Evolutionary conservation across 2,888 invertebrate species (phyloP).

Genomic region (Chromoteleia sp.): DNA sequence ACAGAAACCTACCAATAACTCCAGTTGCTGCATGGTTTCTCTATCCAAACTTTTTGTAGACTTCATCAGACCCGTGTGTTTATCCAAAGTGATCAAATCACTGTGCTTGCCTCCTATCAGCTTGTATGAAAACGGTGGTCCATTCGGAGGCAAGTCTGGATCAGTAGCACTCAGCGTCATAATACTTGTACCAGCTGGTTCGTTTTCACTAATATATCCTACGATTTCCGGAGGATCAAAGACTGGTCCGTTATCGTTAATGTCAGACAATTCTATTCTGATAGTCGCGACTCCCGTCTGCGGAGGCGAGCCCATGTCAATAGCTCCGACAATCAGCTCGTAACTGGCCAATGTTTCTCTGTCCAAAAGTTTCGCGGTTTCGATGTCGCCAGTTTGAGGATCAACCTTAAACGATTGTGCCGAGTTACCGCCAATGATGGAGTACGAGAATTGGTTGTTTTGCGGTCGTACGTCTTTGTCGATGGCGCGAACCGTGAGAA

Average conservation of each 20-base stretch:
- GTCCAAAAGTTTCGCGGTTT: slow-evolving; percentile 91
- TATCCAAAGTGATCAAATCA: slow-evolving; percentile 91
- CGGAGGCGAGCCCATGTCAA: slow-evolving; percentile 94
- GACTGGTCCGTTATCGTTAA: slow-evolving; percentile 97
- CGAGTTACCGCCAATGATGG: slow-evolving; percentile 93
- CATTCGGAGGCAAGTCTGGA: slow-evolving; percentile 95
- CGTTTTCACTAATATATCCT: slow-evolving; percentile 94
- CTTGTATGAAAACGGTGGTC: slow-evolving; percentile 94
- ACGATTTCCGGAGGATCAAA: slow-evolving; percentile 90
- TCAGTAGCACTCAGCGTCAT: slow-evolving; percentile 95
- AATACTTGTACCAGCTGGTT: slow-evolving; percentile 92
- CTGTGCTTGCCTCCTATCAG: slow-evolving; percentile 92
- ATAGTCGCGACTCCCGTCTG: slow-evolving; percentile 96
- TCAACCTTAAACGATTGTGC: slow-evolving; percentile 95
- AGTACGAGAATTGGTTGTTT: slow-evolving; percentile 96
- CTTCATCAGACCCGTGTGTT: slow-evolving; percentile 91
- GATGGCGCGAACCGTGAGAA: slow-evolving; percentile 92
- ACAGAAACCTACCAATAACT: slow-evolving; percentile 87
- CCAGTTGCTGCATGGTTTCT: slow-evolving; percentile 91
- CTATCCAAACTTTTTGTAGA: slow-evolving; percentile 93
- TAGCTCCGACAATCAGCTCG: slow-evolving; percentile 92
- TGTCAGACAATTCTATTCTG: slow-evolving; percentile 91
- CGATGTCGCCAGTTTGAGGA: slow-evolving; percentile 93
- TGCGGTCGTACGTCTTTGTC: slow-evolving; percentile 96
- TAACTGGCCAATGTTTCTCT: slow-evolving; percentile 92